These are phyloP conservation scores for Iselma pallidipennis DNA, from an alignment of 2,888 invertebrate species.

Conservation along the genomic window DNA sequence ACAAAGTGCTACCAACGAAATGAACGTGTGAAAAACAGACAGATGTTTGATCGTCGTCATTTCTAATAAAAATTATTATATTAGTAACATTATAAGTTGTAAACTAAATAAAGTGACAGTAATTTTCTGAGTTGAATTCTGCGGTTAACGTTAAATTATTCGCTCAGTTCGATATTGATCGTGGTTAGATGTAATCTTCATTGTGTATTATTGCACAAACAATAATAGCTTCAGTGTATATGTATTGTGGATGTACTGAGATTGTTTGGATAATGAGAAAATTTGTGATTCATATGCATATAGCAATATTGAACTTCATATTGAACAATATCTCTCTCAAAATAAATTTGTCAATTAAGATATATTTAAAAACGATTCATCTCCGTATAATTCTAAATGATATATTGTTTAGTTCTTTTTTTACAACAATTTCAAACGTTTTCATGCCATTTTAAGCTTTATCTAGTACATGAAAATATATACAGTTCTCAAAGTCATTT, in stretches of 20 bases:
- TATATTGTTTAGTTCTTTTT: neutral
- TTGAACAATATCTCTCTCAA: neutral
- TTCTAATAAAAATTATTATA: neutral
- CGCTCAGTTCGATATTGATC: constrained; percentile 44
- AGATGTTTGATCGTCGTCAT: neutral
- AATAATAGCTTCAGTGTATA: constrained; percentile 37
- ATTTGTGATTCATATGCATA: constrained; percentile 34
- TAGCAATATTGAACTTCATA: neutral
- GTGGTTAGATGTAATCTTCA: constrained; percentile 43
- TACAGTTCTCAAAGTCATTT: constrained; percentile 31
- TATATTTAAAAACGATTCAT: neutral
- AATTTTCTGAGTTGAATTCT: constrained; percentile 6
- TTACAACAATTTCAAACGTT: neutral
- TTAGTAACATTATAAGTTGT: neutral
- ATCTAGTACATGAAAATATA: constrained; percentile 12
- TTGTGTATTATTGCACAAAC: constrained; percentile 41
- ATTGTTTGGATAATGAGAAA: constrained; percentile 45
- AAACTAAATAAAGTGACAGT: constrained; percentile 6
- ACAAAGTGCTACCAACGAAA: too few relatives aligned
- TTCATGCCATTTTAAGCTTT: constrained; percentile 7
- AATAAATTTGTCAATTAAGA: neutral
- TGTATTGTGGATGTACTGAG: constrained; percentile 36
- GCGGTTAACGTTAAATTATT: constrained; percentile 30
- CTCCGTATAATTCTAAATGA: neutral
- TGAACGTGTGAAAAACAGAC: too few relatives aligned